These are phyloP conservation scores for Vipera latastei DNA, from an alignment of 2,797 vertebrate genomes.

Conservation along the genomic window DNA sequence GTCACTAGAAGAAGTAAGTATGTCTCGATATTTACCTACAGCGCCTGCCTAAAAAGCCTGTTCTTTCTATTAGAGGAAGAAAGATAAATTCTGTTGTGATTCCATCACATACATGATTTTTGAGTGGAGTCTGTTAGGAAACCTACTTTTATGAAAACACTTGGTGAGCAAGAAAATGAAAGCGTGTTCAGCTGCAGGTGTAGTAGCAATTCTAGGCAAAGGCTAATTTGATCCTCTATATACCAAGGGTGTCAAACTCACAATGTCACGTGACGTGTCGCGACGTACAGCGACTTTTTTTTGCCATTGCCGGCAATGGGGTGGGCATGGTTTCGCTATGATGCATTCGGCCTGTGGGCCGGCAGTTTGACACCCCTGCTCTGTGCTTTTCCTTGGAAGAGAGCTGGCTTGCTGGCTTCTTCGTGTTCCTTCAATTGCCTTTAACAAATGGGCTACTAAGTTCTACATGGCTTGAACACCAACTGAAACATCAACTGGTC, in stretches of 20 bases:
- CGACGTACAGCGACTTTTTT: too few relatives aligned
- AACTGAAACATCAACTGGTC: too few relatives aligned
- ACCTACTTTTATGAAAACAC: neutral
- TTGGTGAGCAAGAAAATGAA: neutral
- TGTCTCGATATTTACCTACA: neutral
- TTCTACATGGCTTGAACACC: neutral
- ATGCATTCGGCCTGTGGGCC: too few relatives aligned
- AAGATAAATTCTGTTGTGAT: neutral
- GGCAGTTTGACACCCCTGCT: too few relatives aligned
- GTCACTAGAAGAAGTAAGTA: neutral
- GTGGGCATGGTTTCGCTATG: too few relatives aligned
- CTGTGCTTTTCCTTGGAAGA: neutral
- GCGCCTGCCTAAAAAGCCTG: conserved; percentile 6
- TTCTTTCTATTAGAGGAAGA: neutral
- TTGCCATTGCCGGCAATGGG: too few relatives aligned
- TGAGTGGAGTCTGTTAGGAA: neutral
- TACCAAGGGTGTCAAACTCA: neutral
- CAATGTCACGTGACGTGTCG: too few relatives aligned
- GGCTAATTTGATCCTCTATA: neutral
- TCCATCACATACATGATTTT: neutral
- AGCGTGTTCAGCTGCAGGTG: neutral
- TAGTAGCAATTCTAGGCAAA: neutral
- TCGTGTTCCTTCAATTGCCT: neutral
- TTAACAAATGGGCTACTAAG: neutral
- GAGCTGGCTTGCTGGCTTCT: neutral